A percentile compares a stretch with the other conserved stretches of the same genome.
Conservation (phyloP, 2,888 invertebrate genomes). For the Ochlodes sylvanus region DNA sequence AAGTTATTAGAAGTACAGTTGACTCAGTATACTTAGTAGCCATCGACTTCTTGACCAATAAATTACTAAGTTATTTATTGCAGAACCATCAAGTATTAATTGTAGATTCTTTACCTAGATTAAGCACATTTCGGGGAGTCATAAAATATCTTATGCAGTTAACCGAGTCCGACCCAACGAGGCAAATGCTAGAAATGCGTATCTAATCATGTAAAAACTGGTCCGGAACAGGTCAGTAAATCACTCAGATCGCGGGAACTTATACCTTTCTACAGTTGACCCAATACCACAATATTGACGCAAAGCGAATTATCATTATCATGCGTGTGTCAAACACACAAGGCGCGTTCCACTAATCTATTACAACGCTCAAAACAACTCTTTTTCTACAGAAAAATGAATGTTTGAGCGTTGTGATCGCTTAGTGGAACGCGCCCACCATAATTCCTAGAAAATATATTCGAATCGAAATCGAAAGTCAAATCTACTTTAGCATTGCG, state of each 20-base stretch:
- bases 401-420: too few species aligned
- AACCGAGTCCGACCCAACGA: background rate
- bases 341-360: too few species aligned
- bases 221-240: conserved; percentile 32
- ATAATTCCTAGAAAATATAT: background rate
- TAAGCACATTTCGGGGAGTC: conserved; percentile 3
- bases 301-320: conserved; percentile 8
- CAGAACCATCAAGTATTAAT: background rate
- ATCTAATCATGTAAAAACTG: conserved; percentile 12
- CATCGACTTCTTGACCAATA: background rate
- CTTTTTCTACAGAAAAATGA: too few species aligned
- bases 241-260: conserved; percentile 12
- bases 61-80: background rate
- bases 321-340: background rate
- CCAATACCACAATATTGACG: conserved; percentile 7
- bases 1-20: too few species aligned
- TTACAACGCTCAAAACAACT: too few species aligned
- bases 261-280: conserved; percentile 30
- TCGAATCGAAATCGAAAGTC: too few species aligned
- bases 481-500: too few species aligned
- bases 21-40: too few species aligned
- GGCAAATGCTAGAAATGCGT: conserved; percentile 22
- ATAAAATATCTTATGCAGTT: conserved; percentile 18
- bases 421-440: too few species aligned
- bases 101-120: background rate